phyloP scores from a whole-genome alignment of 1,140 invertebrate species.

The Lerema accius region DNA sequence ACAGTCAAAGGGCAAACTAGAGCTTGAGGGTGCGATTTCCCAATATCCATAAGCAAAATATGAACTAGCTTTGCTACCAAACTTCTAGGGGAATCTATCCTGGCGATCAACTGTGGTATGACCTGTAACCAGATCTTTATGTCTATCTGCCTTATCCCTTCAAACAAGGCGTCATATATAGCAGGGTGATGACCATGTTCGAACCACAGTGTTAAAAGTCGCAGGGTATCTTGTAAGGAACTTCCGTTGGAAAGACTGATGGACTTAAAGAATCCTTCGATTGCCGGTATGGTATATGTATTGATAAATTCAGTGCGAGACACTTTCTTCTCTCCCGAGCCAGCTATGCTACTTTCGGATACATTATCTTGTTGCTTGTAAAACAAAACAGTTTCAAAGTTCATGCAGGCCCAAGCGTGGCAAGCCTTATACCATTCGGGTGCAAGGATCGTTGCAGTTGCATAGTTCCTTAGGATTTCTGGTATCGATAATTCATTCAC shows the following conservation, averaged over 20 bases:
- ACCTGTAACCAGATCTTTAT: conserved; percentile 99
- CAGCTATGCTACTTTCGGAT: conserved; percentile 57
- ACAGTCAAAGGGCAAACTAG: conserved; percentile 98
- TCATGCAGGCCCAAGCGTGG: conserved; percentile 99
- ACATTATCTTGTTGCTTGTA: conserved; percentile 89
- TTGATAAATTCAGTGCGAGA: conserved; percentile 85
- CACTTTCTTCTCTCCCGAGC: conserved; percentile 63
- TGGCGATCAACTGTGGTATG: conserved; percentile 98
- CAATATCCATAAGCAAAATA: conserved; percentile 96
- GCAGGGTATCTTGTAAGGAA: conserved; percentile 97
- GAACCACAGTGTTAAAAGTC: conserved; percentile 96
- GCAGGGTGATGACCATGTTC: conserved; percentile 96
- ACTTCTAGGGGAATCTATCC: conserved; percentile 96
- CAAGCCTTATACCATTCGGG: conserved; percentile 97
- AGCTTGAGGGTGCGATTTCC: conserved; percentile 94
- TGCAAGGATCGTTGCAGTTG: conserved; percentile 94
- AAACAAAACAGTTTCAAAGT: conserved; percentile 97
- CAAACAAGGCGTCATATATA: conserved; percentile 95
- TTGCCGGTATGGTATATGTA: conserved; percentile 95
- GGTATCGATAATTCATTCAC: conserved; percentile 92
- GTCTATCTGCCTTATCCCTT: conserved; percentile 95
- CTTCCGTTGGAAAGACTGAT: conserved; percentile 96
- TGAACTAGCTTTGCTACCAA: conserved; percentile 95
- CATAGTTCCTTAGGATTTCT: conserved; percentile 93
- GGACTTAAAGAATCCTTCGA: conserved; percentile 98